A percentile compares a stretch with the other conserved stretches of the same genome.
Evolutionary conservation across 2,797 vertebrate species (phyloP).

Genomic region (Carduelis carduelis): DNA sequence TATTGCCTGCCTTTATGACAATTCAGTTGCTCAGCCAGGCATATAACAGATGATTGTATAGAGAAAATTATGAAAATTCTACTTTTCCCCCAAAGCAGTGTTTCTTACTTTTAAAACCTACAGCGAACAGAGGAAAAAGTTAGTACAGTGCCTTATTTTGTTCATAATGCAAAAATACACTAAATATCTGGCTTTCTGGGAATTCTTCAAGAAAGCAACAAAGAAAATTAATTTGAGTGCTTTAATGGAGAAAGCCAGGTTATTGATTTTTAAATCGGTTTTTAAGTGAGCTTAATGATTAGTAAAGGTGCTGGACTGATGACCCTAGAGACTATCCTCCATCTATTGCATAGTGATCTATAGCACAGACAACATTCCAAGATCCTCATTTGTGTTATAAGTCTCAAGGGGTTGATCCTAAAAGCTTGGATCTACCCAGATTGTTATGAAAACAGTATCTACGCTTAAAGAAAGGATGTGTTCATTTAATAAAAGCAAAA

Average conservation of each 20-base stretch:
- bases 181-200: background rate
- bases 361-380: background rate
- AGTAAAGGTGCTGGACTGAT: constrained; percentile 22
- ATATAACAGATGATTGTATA: background rate
- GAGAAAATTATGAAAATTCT: background rate
- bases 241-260: background rate
- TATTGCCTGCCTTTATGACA: background rate
- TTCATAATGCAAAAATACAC: background rate
- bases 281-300: constrained; percentile 15
- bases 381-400: background rate
- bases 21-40: background rate
- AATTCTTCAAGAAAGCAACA: background rate
- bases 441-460: background rate
- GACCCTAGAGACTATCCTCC: background rate
- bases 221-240: background rate
- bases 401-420: background rate
- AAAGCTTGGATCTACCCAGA: background rate
- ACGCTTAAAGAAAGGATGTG: background rate
- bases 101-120: background rate
- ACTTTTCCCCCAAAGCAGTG: background rate
- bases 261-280: constrained; percentile 50
- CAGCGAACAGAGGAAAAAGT: background rate
- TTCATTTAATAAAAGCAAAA: background rate
- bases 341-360: background rate
- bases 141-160: background rate